A percentile compares a stretch with the other conserved stretches of the same genome.
Conservation (phyloP, 1,140 invertebrate genomes). For the Euwallacea fornicatus region DNA sequence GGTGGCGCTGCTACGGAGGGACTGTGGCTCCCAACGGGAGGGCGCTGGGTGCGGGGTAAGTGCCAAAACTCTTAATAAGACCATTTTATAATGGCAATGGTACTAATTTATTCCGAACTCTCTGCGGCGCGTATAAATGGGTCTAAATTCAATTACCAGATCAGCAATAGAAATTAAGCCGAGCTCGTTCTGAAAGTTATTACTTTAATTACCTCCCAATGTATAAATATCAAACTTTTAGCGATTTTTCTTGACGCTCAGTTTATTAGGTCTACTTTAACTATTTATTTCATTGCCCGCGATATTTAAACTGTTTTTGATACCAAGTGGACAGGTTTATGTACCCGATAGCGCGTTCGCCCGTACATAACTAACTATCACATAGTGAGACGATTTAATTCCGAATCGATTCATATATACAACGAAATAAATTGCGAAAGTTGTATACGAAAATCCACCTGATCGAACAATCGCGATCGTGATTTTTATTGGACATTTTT, state of each 20-base stretch:
- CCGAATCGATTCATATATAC: too few relatives aligned
- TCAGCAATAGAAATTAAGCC: constrained; percentile 31
- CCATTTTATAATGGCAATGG: constrained; percentile 20
- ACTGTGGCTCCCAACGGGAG: too few relatives aligned
- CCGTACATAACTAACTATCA: too few relatives aligned
- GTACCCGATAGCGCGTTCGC: too few relatives aligned
- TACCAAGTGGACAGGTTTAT: too few relatives aligned
- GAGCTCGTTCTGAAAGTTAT: constrained; percentile 22
- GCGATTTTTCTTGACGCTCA: neutral
- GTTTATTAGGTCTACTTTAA: too few relatives aligned
- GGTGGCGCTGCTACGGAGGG: too few relatives aligned
- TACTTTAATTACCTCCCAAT: constrained; percentile 22
- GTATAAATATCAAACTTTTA: constrained; percentile 20
- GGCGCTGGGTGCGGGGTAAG: neutral
- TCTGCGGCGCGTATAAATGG: constrained; percentile 26
- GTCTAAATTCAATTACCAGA: constrained; percentile 33
- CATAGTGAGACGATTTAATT: too few relatives aligned
- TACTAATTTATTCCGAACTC: constrained; percentile 21
- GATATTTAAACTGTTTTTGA: too few relatives aligned
- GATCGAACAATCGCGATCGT: constrained; percentile 8
- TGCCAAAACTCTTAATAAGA: constrained; percentile 22
- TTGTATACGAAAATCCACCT: neutral
- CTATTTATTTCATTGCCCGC: too few relatives aligned
- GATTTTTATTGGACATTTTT: constrained; percentile 31
- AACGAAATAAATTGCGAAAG: too few relatives aligned